Percentiles rank a stretch among this genome's conserved stretches.
phyloP scores from a whole-genome alignment of 2,797 vertebrate species.

The Channallabes apus region DNA sequence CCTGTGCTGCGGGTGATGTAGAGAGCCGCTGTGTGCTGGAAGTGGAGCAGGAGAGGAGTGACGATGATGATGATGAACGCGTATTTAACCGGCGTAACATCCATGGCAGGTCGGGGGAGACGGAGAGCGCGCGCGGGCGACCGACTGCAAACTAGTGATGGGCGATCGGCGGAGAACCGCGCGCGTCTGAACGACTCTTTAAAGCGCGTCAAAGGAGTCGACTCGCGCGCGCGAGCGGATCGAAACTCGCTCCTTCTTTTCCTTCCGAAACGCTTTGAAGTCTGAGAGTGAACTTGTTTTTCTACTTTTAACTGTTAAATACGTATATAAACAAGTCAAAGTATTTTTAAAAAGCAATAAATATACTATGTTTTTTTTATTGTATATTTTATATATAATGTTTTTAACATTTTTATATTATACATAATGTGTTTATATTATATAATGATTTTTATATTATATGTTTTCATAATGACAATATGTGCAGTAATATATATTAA shows the following conservation, averaged over 20 bases:
- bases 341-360: no score
- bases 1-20: constrained; percentile 62
- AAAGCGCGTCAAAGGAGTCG: constrained; percentile 15
- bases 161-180: constrained; percentile 27
- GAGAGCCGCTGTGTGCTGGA: constrained; percentile 54
- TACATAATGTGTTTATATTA: no score
- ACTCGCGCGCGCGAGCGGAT: not conserved
- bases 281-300: no score
- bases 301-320: not conserved
- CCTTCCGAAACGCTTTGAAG: no score
- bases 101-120: constrained; percentile 61
- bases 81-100: constrained; percentile 54
- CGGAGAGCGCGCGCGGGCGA: constrained; percentile 47
- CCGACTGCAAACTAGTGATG: constrained; percentile 39
- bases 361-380: no score
- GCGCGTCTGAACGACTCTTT: constrained; percentile 34
- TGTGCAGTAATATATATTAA: no score
- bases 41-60: constrained; percentile 45
- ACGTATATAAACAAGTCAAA: no score
- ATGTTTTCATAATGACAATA: no score
- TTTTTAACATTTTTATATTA: no score
- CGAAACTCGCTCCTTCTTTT: not conserved
- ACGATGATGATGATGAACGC: constrained; percentile 50
- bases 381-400: no score
- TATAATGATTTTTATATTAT: no score